Conservation (phyloP, 2,113 vertebrate species). For the Alaudala cheleensis region DNA sequence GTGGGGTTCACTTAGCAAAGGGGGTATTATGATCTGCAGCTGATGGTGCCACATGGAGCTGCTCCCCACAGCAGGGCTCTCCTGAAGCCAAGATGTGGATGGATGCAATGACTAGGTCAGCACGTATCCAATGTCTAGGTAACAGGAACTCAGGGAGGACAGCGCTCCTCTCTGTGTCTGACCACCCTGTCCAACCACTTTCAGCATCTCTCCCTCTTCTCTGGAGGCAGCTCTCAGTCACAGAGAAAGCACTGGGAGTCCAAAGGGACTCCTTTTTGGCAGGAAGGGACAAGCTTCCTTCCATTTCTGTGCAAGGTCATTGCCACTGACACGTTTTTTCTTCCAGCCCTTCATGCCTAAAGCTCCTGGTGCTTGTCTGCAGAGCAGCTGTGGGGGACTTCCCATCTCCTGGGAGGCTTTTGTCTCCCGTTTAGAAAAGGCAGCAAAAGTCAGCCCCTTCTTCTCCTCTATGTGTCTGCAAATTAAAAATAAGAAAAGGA, state of each 20-base stretch:
- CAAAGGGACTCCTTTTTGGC: background rate
- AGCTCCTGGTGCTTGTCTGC: background rate
- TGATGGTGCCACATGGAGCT: background rate
- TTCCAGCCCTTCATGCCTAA: background rate
- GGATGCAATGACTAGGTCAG: background rate
- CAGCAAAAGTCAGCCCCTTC: background rate
- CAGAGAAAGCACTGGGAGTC: background rate
- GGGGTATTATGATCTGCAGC: fast-evolving
- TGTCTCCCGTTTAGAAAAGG: background rate
- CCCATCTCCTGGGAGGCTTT: background rate
- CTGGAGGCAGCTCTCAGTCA: background rate
- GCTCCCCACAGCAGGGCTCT: background rate
- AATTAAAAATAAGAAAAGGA: conserved; percentile 10
- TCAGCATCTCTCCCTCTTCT: background rate
- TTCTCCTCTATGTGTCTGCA: background rate
- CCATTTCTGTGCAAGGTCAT: background rate
- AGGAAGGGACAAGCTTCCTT: background rate
- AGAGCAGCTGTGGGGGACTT: background rate
- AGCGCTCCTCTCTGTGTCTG: background rate
- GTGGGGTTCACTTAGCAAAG: background rate
- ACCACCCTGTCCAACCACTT: background rate
- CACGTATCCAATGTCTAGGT: too few relatives aligned
- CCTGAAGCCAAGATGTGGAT: background rate
- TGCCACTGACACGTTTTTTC: background rate
- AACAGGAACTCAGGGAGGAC: background rate